These are phyloP conservation scores for Agapornis roseicollis DNA, from an alignment of 2,113 vertebrate species.

Conservation along the genomic window DNA sequence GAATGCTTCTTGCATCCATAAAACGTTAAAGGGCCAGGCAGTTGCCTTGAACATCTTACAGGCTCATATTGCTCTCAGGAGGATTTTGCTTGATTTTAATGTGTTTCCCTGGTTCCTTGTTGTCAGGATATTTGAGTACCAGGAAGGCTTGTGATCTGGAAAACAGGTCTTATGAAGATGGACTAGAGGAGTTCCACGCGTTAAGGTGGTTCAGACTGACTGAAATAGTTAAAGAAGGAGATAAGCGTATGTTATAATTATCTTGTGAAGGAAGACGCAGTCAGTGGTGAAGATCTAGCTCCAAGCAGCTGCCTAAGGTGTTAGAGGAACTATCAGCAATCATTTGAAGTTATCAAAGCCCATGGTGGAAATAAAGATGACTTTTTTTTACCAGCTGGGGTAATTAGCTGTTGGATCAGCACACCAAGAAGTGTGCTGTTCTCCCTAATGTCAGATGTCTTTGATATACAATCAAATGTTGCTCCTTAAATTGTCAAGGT, in stretches of 20 bases:
- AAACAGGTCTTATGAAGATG: not conserved
- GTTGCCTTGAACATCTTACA: not conserved
- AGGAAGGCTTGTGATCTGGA: not conserved
- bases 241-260: not conserved
- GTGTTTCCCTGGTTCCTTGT: not conserved
- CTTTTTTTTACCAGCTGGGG: not conserved
- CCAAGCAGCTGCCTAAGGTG: not conserved
- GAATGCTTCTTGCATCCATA: not conserved
- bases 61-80: not conserved
- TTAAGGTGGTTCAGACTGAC: not conserved
- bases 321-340: not conserved
- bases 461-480: not conserved
- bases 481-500: not conserved
- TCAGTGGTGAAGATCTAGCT: not conserved
- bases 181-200: fast-evolving
- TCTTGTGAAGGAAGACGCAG: not conserved
- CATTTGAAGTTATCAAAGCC: not conserved
- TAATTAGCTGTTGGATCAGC: not conserved
- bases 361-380: not conserved
- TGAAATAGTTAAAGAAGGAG: not conserved
- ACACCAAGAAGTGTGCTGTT: not conserved
- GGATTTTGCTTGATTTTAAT: fast-evolving
- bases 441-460: not conserved
- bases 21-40: fast-evolving
- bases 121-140: not conserved